Conservation (phyloP, 2,113 vertebrate genomes). For the Pluvialis apricaria region DNA sequence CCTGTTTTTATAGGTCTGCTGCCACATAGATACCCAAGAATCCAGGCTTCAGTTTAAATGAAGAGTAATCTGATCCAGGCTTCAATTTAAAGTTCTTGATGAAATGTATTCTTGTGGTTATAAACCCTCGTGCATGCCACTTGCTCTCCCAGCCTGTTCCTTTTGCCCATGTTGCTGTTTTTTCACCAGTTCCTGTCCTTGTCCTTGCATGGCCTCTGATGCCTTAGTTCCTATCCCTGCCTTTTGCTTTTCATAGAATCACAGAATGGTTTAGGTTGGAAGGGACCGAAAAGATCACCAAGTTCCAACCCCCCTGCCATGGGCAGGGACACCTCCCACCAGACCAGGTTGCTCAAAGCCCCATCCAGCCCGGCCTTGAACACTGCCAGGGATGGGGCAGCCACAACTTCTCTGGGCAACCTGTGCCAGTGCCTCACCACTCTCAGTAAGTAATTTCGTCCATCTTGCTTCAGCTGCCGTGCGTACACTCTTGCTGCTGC, state of each 20-base stretch:
- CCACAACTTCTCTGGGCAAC: background rate
- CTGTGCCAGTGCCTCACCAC: background rate
- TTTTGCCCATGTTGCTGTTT: background rate
- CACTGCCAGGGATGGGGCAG: background rate
- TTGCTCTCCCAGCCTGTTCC: background rate
- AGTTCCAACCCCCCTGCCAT: background rate
- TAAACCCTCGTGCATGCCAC: background rate
- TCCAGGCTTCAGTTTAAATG: background rate
- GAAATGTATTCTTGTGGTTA: background rate
- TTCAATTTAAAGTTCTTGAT: background rate
- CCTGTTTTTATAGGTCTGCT: background rate
- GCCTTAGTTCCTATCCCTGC: background rate
- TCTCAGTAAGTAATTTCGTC: background rate
- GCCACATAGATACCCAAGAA: background rate
- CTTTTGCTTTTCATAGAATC: background rate
- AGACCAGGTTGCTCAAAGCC: background rate
- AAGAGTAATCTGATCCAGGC: background rate
- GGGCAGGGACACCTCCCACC: background rate
- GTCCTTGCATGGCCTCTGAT: background rate
- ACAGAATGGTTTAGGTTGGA: background rate
- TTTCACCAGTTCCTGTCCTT: background rate
- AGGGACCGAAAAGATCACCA: background rate
- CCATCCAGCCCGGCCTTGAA: background rate
- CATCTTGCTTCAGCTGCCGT: background rate
- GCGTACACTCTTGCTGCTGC: background rate